Conservation (phyloP, 2,888 invertebrate genomes). For the Tupiocoris notatus region DNA sequence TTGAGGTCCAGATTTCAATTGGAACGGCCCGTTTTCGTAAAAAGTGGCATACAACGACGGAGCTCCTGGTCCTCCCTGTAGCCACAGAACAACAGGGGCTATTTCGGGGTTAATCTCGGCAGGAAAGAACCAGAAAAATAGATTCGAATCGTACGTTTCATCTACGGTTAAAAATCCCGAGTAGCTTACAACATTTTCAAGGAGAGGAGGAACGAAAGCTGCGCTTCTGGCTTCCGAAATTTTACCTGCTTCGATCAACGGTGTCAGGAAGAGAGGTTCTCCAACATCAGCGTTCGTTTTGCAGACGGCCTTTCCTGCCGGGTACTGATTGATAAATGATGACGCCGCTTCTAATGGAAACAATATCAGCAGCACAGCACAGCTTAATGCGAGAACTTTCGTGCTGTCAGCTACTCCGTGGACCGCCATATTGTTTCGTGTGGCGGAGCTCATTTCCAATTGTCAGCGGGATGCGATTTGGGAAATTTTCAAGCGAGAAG, state of each 20-base stretch:
- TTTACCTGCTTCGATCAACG: conserved; percentile 60
- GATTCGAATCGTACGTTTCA: conserved; percentile 56
- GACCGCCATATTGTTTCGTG: too few species aligned
- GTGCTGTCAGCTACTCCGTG: too few species aligned
- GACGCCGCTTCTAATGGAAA: too few species aligned
- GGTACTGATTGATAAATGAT: neutral
- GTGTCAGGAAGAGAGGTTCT: conserved; percentile 72
- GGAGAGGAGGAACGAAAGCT: conserved; percentile 47
- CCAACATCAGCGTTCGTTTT: conserved; percentile 52
- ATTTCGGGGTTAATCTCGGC: conserved; percentile 55
- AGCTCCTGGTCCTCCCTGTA: conserved; percentile 83
- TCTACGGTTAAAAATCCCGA: conserved; percentile 66
- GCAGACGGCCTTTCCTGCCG: neutral
- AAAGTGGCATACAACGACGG: conserved; percentile 77
- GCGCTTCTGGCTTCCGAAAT: conserved; percentile 55
- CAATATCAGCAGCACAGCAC: too few species aligned
- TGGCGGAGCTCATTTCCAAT: too few species aligned
- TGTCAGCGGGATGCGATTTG: too few species aligned
- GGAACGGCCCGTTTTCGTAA: conserved; percentile 79
- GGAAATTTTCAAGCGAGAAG: too few species aligned
- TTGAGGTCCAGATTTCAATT: conserved; percentile 73
- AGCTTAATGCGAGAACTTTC: too few species aligned
- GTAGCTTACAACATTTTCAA: conserved; percentile 58
- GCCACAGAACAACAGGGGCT: conserved; percentile 72
- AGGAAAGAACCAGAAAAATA: conserved; percentile 60